These are phyloP conservation scores for Phyllopteryx taeniolatus DNA, from an alignment of 2,113 vertebrate species.

Conservation along the genomic window DNA sequence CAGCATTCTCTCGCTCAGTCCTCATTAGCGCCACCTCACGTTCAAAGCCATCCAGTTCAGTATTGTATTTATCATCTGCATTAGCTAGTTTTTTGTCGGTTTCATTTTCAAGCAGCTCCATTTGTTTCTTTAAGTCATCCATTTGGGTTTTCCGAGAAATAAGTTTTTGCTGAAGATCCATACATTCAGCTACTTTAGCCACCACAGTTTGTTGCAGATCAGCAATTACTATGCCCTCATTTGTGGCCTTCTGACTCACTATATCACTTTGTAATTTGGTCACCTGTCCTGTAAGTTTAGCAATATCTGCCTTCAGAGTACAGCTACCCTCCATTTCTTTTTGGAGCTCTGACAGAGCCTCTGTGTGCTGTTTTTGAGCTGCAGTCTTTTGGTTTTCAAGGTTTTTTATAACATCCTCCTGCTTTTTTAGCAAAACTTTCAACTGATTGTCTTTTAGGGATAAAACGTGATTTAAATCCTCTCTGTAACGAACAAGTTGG, in stretches of 20 bases:
- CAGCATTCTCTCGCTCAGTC: conserved; percentile 55
- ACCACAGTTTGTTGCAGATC: conserved; percentile 66
- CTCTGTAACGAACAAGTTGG: conserved; percentile 82
- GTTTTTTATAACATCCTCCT: conserved; percentile 79
- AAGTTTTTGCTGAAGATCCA: conserved; percentile 64
- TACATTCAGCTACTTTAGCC: conserved; percentile 66
- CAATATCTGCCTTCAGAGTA: conserved; percentile 63
- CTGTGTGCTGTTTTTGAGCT: conserved; percentile 69
- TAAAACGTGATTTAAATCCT: conserved; percentile 85
- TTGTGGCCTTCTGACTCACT: conserved; percentile 41
- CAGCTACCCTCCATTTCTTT: conserved; percentile 52
- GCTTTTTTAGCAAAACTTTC: conserved; percentile 82
- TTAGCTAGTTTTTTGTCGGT: conserved; percentile 43
- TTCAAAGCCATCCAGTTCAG: conserved; percentile 37
- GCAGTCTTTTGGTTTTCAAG: conserved; percentile 76
- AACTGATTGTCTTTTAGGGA: conserved; percentile 85
- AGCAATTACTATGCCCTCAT: conserved; percentile 60
- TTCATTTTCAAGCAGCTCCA: conserved; percentile 54
- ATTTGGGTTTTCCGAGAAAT: conserved; percentile 42
- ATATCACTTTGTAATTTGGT: conserved; percentile 66
- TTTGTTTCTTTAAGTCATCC: conserved; percentile 48
- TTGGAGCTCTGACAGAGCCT: conserved; percentile 56
- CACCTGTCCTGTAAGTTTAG: conserved; percentile 65
- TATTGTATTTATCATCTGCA: conserved; percentile 57
- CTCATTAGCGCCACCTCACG: conserved; percentile 54